Percentiles rank a stretch among this genome's conserved stretches.
Evolutionary conservation across 1,140 invertebrate genomes (phyloP).

Genomic region (Orchestia grillus): DNA sequence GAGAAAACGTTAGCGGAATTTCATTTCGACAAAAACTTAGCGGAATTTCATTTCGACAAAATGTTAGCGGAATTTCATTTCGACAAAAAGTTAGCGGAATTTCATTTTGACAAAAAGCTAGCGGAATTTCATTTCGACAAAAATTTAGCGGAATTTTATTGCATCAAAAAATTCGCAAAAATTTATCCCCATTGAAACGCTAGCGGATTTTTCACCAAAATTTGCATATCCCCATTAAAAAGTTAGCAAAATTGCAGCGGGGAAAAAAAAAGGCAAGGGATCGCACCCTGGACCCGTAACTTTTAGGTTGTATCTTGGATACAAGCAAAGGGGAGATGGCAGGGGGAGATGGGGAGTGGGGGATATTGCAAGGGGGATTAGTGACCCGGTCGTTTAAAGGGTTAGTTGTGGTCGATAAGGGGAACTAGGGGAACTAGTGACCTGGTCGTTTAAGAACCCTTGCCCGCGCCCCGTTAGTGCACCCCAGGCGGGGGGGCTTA

Average conservation of each 20-base stretch:
- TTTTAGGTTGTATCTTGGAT: too few species aligned
- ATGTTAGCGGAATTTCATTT: background rate
- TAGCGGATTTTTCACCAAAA: too few species aligned
- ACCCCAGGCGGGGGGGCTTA: slow-evolving; percentile 2
- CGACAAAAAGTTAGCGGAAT: background rate
- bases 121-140: background rate
- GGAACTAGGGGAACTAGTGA: background rate
- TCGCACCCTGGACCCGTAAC: too few species aligned
- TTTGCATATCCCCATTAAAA: too few species aligned
- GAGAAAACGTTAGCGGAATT: background rate
- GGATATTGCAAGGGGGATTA: background rate
- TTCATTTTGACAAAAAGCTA: background rate
- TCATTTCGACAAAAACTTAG: background rate
- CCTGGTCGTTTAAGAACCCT: background rate
- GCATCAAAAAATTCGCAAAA: background rate
- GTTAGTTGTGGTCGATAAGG: too few species aligned
- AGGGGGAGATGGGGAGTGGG: too few species aligned
- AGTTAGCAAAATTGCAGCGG: too few species aligned
- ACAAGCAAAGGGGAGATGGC: too few species aligned
- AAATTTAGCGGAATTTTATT: background rate
- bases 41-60: background rate
- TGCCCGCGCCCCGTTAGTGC: background rate
- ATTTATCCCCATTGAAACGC: too few species aligned
- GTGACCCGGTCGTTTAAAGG: background rate
- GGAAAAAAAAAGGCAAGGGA: too few species aligned